Evolutionary conservation across 2,797 vertebrate species (phyloP), one percentile per base, ranked within the genome.

Genomic region (Enteromius viviparus): DNA sequence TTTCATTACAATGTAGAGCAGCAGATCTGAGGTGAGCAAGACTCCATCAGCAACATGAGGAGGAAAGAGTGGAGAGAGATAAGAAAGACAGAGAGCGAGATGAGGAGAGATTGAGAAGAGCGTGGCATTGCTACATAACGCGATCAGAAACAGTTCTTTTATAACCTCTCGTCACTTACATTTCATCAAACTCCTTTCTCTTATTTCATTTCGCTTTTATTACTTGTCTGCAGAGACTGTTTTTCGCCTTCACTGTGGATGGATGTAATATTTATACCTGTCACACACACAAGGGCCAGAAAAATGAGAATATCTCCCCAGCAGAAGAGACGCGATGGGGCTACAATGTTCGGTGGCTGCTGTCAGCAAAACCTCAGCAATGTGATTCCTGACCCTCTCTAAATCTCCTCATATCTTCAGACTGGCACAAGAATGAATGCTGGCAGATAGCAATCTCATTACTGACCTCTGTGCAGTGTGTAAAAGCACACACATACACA

Each of bases 1-100:
- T 91, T 91, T 92, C 91, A 93, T 94, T 94, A 89, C 83, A 90
- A 92, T 93, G 91, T 90, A 83, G 87, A 86, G 70, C 77, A 78
- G 81, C 55, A 69, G 58, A 81, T 45, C 84, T 34, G 55, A 68
- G 12, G 71, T 47, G 19, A 87, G 65, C 51, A 77, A 64, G 47
- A 62, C 51, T 83, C 84, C 84, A 84, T 89, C 83, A 86, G 82
- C 74, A 87, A 80, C 29, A 51, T 77, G 26, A 47, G 62, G 70
- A 53, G 40, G 66, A 58, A 75, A 42, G 29, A 64, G 65, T 1
- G 4, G 37, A 14, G 49, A 45, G 47, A 58, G 9, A 19, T 34
- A 42, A 26, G 76, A 68, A 51, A 75, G n/a, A n/a, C 14, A 19
- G 51, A 69, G 45, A 76, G 62, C 47, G 49, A 62, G n/a, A 78